These are phyloP conservation scores for Apocheima hispidaria DNA, from an alignment of 2,888 invertebrate species.

Conservation along the genomic window DNA sequence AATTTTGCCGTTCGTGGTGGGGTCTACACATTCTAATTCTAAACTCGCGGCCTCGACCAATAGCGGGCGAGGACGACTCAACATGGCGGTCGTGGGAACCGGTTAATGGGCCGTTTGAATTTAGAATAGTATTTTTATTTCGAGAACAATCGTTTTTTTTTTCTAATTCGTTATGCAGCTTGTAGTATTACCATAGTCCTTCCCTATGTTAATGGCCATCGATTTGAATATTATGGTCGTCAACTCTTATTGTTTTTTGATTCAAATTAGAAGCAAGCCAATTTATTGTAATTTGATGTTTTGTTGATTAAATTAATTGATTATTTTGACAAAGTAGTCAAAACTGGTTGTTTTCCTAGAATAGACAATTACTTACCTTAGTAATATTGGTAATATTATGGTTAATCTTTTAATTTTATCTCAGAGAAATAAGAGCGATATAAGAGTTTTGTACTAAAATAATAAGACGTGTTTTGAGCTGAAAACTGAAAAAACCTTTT, in stretches of 20 bases:
- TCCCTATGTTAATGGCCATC: conserved; percentile 35
- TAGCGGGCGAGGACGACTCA: conserved; percentile 83
- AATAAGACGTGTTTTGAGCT: too few relatives aligned
- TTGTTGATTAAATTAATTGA: conserved; percentile 23
- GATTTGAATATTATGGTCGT: conserved; percentile 45
- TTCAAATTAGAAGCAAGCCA: conserved; percentile 34
- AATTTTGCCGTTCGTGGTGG: conserved; percentile 84
- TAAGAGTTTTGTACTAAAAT: too few relatives aligned
- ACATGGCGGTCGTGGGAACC: conserved; percentile 86
- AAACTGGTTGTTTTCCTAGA: not conserved
- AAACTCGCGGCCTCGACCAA: conserved; percentile 83
- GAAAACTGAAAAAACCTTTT: too few relatives aligned
- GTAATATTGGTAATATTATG: too few relatives aligned
- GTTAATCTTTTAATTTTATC: too few relatives aligned
- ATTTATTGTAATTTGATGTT: conserved; percentile 33
- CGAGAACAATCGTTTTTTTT: conserved; percentile 76
- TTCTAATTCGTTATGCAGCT: conserved; percentile 53
- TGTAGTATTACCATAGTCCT: conserved; percentile 34
- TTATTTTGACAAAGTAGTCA: conserved; percentile 23
- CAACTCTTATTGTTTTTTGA: conserved; percentile 38
- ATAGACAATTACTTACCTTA: not conserved
- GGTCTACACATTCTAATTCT: conserved; percentile 86
- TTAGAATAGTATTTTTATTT: conserved; percentile 85
- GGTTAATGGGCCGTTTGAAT: conserved; percentile 85
- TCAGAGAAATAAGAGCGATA: too few relatives aligned